These are phyloP conservation scores for Agrotis clavis DNA, from an alignment of 2,888 invertebrate genomes.

Conservation along the genomic window DNA sequence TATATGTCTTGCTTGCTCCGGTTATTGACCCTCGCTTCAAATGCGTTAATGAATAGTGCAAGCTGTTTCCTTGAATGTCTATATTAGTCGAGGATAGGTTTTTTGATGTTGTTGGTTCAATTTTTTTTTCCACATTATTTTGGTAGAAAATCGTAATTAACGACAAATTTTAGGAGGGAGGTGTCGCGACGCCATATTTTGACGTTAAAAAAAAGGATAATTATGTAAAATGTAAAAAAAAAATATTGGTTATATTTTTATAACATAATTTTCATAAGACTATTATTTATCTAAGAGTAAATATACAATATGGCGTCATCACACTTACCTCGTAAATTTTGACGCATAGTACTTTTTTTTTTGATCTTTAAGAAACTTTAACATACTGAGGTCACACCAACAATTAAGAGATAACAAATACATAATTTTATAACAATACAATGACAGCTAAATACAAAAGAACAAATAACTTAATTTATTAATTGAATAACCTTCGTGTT, in stretches of 20 bases:
- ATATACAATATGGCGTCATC: too few species aligned
- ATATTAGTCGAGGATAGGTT: slow-evolving; percentile 68
- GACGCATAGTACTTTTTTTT: not conserved
- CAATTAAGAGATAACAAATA: slow-evolving; percentile 7
- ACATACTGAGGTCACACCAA: not conserved
- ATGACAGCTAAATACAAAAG: slow-evolving; percentile 10
- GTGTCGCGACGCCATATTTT: too few species aligned
- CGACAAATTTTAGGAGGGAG: too few species aligned
- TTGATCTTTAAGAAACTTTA: not conserved
- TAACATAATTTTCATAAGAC: too few species aligned
- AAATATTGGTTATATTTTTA: too few species aligned
- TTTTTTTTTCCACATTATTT: not conserved
- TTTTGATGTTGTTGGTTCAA: not conserved
- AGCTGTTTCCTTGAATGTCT: slow-evolving; percentile 81
- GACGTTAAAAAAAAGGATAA: too few species aligned
- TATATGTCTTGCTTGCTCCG: slow-evolving; percentile 74
- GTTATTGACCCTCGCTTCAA: slow-evolving; percentile 83
- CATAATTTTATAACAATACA: slow-evolving; percentile 14
- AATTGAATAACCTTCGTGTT: slow-evolving; percentile 14
- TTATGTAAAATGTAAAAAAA: too few species aligned
- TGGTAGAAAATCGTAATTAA: too few species aligned
- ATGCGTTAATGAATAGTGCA: slow-evolving; percentile 86
- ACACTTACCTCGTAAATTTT: too few species aligned
- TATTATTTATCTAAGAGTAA: too few species aligned
- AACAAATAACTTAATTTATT: slow-evolving; percentile 29